Conservation (phyloP, 2,797 vertebrate genomes). For the Ispidina lecontei region DNA sequence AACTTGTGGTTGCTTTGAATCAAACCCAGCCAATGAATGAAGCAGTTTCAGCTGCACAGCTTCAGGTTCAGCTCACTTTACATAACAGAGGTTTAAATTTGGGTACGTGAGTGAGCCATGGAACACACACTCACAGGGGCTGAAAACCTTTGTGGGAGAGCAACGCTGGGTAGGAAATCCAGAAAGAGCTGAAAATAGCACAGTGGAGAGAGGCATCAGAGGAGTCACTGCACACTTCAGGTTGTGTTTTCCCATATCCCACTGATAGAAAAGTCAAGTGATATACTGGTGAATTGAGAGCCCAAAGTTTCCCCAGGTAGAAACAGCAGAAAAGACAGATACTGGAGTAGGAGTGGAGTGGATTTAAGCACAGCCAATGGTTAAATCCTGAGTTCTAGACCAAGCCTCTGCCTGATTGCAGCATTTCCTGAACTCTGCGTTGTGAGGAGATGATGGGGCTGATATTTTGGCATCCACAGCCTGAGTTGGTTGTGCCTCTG, state of each 20-base stretch:
- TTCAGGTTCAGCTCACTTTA: not conserved
- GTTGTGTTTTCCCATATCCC: not conserved
- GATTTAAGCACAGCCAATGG: not conserved
- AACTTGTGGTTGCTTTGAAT: not conserved
- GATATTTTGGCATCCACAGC: not conserved
- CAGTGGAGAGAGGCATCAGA: not conserved
- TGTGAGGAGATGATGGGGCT: not conserved
- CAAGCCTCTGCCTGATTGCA: not conserved
- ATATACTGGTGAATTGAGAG: not conserved
- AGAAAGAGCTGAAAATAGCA: not conserved
- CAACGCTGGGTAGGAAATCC: not conserved
- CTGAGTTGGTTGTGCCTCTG: not conserved
- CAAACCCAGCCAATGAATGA: not conserved
- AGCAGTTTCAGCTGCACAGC: not conserved
- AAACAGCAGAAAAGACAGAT: not conserved
- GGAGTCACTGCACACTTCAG: not conserved
- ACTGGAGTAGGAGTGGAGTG: not conserved
- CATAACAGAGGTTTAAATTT: not conserved
- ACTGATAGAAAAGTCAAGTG: not conserved
- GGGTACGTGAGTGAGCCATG: not conserved
- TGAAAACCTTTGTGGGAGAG: not conserved
- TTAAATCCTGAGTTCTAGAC: not conserved
- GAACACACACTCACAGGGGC: not conserved
- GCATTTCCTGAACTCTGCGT: accelerated
- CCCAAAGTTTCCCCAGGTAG: not conserved